Percentiles rank a stretch among this genome's conserved stretches.
Conservation (phyloP, 1,140 invertebrate genomes). For the Drosophila auraria region DNA sequence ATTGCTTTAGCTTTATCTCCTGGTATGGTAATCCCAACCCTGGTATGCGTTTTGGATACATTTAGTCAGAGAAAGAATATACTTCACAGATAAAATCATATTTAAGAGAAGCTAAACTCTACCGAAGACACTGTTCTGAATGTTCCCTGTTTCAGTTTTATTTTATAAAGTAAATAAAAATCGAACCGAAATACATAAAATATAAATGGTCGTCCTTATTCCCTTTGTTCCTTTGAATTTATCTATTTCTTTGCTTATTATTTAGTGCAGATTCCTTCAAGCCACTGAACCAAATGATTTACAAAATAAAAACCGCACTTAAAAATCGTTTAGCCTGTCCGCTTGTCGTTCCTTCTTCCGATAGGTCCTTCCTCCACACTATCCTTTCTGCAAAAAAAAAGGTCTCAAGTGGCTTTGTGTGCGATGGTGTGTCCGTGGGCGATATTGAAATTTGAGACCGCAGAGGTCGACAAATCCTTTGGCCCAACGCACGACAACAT, state of each 20-base stretch:
- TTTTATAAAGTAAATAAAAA: not conserved
- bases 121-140: not conserved
- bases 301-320: conserved; percentile 13
- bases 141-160: not conserved
- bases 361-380: conserved; percentile 4
- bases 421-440: conserved; percentile 35
- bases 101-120: too few relatives aligned
- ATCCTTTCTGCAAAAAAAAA: conserved; percentile 31
- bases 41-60: too few relatives aligned
- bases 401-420: conserved; percentile 46
- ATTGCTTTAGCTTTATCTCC: not conserved
- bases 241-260: not conserved
- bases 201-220: not conserved
- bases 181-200: conserved; percentile 1
- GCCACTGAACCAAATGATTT: conserved; percentile 28
- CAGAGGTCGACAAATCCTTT: conserved; percentile 53
- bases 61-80: too few relatives aligned
- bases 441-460: conserved; percentile 71
- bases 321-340: conserved; percentile 11
- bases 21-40: too few relatives aligned
- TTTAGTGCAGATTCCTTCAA: conserved; percentile 8
- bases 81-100: too few relatives aligned
- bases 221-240: not conserved
- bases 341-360: conserved; percentile 1
- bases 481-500: conserved; percentile 54